Evolutionary conservation across 1,140 invertebrate genomes (phyloP), one percentile per base, ranked within the genome.

Genomic region (Drosophila busckii): DNA sequence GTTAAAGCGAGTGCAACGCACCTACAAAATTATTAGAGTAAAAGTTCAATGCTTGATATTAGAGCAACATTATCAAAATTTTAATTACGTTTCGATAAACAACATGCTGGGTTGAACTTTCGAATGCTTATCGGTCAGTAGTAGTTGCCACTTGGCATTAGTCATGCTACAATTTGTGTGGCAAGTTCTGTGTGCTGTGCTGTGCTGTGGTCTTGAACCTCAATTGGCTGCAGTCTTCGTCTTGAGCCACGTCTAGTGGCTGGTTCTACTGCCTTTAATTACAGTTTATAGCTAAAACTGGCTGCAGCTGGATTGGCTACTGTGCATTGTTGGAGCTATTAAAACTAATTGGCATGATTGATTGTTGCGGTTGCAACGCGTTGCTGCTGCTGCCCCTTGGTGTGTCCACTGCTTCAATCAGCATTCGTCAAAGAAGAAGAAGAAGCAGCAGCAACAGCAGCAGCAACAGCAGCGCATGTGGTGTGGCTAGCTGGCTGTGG

Each of bases 301-400:
- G n/a, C 29, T 63, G 59, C 52, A 60, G 37, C 40, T 48, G 22
- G 26, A 42, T 20, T 20, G 40, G 54, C 60, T 63, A 67, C 64
- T 63, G 64, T 63, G 60, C 46, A 44, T n/a, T n/a, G n/a, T n/a
- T 48, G 40, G 28, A 35, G 61, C 65, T 38, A 68, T 68, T 65
- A 60, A 65, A 68, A 65, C 61, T 65, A 68, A 68, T 68, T 68
- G 65, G 61, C 65, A 68, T 68, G 65, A 68, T 68, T 68, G 61
- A 68, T 68, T 64, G 65, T 62, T 55, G 29, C 48, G 41, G 42
- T 61, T 52, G 41, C 26, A 25, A 28, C 7, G 16, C 13, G n/a
- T n/a, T n/a, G n/a, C n/a, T n/a, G n/a, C 38, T 19, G 17, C 25
- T 9, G 22, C 20, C 8, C 2, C 12, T 19, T 4, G 6, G 3